Percentiles rank a stretch among this genome's conserved stretches.
Conservation (phyloP, 53 echinoderm and acorn worm genomes). For the Echinometra lucunter region DNA sequence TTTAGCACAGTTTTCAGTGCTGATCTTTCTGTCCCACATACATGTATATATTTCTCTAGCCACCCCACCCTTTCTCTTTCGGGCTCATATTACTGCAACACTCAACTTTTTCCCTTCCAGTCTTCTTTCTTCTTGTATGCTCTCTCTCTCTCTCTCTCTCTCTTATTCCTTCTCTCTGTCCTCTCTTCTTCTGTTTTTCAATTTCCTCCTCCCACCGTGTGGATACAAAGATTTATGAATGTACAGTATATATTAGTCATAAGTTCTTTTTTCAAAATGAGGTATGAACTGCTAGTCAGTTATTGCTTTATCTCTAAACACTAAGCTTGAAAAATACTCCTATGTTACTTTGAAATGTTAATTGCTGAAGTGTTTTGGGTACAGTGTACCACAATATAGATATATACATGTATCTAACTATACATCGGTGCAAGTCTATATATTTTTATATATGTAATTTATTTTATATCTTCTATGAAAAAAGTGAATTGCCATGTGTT, state of each 20-base stretch:
- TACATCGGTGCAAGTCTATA: conserved; percentile 67
- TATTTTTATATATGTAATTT: conserved; percentile 67
- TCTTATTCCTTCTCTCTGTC: too few species aligned
- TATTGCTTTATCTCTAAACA: background rate
- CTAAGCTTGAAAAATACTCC: background rate
- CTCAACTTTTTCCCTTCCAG: too few species aligned
- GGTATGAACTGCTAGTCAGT: background rate
- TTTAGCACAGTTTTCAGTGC: too few species aligned
- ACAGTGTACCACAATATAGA: conserved; percentile 13
- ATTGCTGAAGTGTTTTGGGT: background rate
- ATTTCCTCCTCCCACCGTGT: background rate
- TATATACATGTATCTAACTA: conserved; percentile 38
- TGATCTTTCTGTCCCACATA: too few species aligned
- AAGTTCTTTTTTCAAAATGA: background rate
- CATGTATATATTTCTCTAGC: too few species aligned
- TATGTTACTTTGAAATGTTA: background rate
- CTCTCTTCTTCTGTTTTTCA: background rate
- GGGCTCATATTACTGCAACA: too few species aligned
- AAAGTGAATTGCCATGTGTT: conserved; percentile 13
- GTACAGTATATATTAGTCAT: background rate
- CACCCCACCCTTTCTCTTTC: too few species aligned
- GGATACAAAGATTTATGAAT: too few species aligned
- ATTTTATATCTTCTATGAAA: conserved; percentile 62
- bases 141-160: too few species aligned
- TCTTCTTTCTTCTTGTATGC: too few species aligned